phyloP scores from a whole-genome alignment of 2,113 vertebrate genomes.

The Gallinago jamesoni region DNA sequence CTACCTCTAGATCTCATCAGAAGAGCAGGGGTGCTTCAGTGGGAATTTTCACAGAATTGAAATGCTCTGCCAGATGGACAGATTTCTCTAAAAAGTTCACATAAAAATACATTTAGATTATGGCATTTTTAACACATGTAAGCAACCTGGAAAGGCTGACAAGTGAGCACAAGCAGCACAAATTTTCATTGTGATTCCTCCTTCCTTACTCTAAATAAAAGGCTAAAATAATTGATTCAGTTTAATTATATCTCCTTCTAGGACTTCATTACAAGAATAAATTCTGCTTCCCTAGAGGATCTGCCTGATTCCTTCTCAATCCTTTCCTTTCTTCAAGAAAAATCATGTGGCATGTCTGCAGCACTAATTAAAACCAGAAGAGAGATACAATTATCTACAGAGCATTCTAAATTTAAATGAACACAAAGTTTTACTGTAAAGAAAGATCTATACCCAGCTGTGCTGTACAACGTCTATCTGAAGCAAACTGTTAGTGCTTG shows the following conservation, averaged over 20 bases:
- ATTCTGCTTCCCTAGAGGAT: not conserved
- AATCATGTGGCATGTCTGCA: not conserved
- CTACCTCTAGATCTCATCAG: not conserved
- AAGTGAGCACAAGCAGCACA: not conserved
- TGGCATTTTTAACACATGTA: not conserved
- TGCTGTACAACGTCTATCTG: not conserved
- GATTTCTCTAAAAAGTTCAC: not conserved
- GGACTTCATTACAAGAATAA: not conserved
- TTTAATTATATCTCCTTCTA: conserved; percentile 4
- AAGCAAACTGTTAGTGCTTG: not conserved
- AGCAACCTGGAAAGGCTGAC: not conserved
- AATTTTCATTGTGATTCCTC: not conserved
- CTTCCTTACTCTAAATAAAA: not conserved
- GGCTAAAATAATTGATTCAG: not conserved
- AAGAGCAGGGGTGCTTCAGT: not conserved
- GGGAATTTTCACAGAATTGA: not conserved
- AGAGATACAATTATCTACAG: not conserved
- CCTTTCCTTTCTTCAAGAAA: not conserved
- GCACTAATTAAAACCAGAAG: not conserved
- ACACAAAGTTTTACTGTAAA: not conserved
- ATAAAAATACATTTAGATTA: not conserved
- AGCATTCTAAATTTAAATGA: not conserved
- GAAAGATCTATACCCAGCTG: not conserved
- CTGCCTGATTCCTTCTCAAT: not conserved
- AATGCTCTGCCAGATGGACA: not conserved